A percentile compares a stretch with the other conserved stretches of the same genome.
These are phyloP conservation scores for Heterodera filipjevi DNA, from an alignment of 2,888 invertebrate genomes.

Conservation along the genomic window DNA sequence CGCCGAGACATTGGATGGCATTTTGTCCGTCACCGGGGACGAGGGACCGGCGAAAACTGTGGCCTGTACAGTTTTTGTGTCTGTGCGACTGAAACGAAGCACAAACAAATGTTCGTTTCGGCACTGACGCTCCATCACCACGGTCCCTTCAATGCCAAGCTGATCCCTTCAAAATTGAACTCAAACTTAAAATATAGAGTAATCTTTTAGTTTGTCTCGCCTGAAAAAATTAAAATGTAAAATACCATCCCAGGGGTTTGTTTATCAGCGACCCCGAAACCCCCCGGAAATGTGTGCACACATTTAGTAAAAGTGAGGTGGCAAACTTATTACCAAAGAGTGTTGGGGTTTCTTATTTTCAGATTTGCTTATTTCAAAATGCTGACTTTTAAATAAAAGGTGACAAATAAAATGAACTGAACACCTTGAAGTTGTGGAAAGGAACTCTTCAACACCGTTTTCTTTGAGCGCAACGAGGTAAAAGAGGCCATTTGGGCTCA, in stretches of 20 bases:
- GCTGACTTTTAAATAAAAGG: no score
- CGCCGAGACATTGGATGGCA: background rate
- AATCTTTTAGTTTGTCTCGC: no score
- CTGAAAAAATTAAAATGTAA: no score
- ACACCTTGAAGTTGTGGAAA: background rate
- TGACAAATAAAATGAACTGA: no score
- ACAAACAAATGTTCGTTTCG: constrained; percentile 85
- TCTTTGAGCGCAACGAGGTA: constrained; percentile 87
- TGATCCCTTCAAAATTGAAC: background rate
- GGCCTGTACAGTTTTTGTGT: background rate
- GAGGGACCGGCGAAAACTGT: background rate
- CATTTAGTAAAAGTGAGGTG: no score
- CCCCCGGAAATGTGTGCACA: no score
- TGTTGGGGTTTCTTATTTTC: no score
- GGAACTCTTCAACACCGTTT: constrained; percentile 75
- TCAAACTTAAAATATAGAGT: background rate
- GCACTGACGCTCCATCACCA: constrained; percentile 77
- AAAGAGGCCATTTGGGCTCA: constrained; percentile 77
- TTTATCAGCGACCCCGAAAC: no score
- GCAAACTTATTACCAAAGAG: no score
- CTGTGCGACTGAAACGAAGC: constrained; percentile 46
- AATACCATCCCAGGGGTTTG: no score
- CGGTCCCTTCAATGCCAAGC: constrained; percentile 66
- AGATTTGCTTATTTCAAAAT: no score
- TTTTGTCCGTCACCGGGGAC: background rate